Conservation (phyloP, 37 sponge, comb jelly and placozoan genomes). For the Theonella swinhoei region DNA sequence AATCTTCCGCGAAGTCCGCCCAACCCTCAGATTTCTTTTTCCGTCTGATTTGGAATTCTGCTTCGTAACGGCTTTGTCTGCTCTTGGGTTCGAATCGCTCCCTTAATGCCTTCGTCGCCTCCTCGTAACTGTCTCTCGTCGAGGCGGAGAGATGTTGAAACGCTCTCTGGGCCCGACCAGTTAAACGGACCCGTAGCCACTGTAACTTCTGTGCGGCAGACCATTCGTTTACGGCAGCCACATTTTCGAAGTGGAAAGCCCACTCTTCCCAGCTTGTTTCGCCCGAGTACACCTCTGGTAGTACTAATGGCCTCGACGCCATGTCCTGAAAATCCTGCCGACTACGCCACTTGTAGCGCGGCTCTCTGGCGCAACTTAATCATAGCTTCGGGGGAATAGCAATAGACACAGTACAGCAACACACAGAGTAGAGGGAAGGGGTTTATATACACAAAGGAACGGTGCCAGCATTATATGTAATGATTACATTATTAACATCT, state of each 20-base stretch:
- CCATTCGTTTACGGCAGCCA: constrained; percentile 34
- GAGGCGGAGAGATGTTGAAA: constrained; percentile 3
- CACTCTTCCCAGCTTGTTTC: constrained; percentile 32
- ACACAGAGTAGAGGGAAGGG: no score
- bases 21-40: constrained; percentile 28
- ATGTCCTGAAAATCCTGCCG: no score
- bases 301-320: no score
- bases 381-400: no score
- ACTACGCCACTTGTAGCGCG: no score
- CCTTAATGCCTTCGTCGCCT: neutral
- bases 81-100: constrained; percentile 38
- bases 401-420: no score
- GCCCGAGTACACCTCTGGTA: constrained; percentile 34
- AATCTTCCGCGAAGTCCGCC: constrained; percentile 35
- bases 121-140: neutral
- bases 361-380: no score
- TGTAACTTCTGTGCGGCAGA: neutral
- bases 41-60: constrained; percentile 2
- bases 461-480: no score
- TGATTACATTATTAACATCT: no score
- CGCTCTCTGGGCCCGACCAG: constrained; percentile 23
- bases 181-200: constrained; percentile 38
- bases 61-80: constrained; percentile 5
- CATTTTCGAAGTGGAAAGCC: constrained; percentile 36
- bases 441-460: no score